Percentiles rank a stretch among this genome's conserved stretches.
These are phyloP conservation scores for Drosophila azteca DNA, from an alignment of 1,140 invertebrate species.

Conservation along the genomic window DNA sequence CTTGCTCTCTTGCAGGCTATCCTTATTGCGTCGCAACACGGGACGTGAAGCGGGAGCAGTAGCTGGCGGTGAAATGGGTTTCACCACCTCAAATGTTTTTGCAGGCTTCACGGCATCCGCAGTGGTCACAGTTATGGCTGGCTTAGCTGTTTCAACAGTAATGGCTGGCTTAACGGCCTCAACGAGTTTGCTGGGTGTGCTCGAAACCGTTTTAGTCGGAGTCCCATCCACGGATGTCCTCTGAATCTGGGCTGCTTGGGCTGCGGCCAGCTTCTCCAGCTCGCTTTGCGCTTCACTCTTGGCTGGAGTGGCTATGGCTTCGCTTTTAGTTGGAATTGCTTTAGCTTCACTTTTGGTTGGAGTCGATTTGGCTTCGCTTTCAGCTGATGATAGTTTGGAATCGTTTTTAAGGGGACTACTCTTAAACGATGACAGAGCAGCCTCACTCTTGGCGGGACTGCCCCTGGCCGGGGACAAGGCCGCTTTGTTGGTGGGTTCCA, in stretches of 20 bases:
- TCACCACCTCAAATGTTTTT: constrained; percentile 53
- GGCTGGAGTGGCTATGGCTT: constrained; percentile 25
- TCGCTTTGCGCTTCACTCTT: constrained; percentile 34
- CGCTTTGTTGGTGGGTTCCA: constrained; percentile 61
- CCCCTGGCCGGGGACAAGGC: constrained; percentile 48
- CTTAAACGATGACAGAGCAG: constrained; percentile 3
- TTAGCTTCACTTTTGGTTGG: constrained; percentile 3
- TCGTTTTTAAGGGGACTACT: neutral
- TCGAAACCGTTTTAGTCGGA: neutral
- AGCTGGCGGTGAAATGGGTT: constrained; percentile 34
- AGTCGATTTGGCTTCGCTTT: constrained; percentile 3
- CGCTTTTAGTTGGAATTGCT: constrained; percentile 3
- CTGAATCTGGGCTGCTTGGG: constrained; percentile 11
- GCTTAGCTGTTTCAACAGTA: too few species aligned
- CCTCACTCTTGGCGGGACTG: constrained; percentile 7
- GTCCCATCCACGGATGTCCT: constrained; percentile 6
- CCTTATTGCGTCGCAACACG: constrained; percentile 59
- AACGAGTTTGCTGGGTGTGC: neutral
- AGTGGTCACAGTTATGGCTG: too few species aligned
- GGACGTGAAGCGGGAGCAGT: constrained; percentile 38
- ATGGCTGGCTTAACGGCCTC: neutral
- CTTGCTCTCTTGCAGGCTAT: constrained; percentile 84
- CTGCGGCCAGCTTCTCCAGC: constrained; percentile 52
- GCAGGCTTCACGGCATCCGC: constrained; percentile 17
- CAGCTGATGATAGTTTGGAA: neutral